Conservation (phyloP, 2,888 invertebrate species). For the Bellardia bayeri region DNA sequence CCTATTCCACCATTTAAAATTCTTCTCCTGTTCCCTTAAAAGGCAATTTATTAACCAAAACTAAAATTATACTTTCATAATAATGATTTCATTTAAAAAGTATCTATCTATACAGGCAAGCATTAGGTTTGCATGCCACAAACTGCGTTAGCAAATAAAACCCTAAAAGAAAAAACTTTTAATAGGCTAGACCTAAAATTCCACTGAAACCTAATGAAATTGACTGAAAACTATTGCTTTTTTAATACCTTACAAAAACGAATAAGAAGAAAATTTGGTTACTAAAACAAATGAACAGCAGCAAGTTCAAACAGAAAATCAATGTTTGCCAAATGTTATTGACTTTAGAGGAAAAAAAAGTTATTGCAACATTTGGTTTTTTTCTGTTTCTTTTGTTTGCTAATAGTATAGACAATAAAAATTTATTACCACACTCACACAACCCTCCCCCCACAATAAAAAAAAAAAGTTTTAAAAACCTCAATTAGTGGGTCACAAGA, state of each 20-base stretch:
- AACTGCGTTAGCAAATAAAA: constrained; percentile 19
- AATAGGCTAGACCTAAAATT: constrained; percentile 59
- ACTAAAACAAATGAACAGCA: constrained; percentile 44
- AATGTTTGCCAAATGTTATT: constrained; percentile 46
- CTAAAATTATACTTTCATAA: constrained; percentile 25
- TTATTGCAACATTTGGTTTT: neutral
- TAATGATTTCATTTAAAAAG: constrained; percentile 40
- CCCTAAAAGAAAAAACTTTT: constrained; percentile 30
- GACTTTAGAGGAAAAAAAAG: constrained; percentile 10
- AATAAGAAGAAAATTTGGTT: neutral
- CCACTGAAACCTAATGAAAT: constrained; percentile 44
- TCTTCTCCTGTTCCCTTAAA: neutral
- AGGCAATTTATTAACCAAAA: neutral
- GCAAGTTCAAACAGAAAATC: constrained; percentile 43
- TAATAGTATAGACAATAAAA: constrained; percentile 23
- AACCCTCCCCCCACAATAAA: neutral
- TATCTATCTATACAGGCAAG: neutral
- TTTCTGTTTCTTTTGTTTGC: neutral
- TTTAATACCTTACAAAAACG: neutral
- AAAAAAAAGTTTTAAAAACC: constrained; percentile 31
- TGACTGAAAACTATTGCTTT: neutral
- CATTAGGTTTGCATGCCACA: constrained; percentile 28
- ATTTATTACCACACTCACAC: neutral
- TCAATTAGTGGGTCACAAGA: constrained; percentile 33
- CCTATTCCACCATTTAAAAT: neutral